These are phyloP conservation scores for Phrynocephalus guinanensis DNA, from an alignment of 2,797 vertebrate genomes.

Conservation along the genomic window DNA sequence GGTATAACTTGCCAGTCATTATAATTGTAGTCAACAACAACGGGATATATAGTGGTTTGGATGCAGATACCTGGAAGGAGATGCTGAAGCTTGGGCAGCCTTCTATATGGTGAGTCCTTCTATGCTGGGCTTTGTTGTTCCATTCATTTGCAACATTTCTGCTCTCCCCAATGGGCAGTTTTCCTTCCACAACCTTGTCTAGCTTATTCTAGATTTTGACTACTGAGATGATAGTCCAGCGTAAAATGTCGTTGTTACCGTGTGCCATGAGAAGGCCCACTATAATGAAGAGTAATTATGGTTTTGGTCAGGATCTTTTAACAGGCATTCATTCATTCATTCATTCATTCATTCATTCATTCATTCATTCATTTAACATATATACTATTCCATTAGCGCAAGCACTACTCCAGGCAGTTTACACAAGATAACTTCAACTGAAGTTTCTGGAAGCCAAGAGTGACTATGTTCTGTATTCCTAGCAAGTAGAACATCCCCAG, in stretches of 20 bases:
- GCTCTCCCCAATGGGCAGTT: neutral
- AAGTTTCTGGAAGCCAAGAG: too few relatives aligned
- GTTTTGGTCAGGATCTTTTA: neutral
- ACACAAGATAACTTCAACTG: too few relatives aligned
- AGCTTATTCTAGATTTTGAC: neutral
- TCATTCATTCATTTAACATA: too few relatives aligned
- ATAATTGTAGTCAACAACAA: constrained; percentile 97
- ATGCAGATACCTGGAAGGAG: constrained; percentile 86
- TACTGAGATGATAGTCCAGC: neutral
- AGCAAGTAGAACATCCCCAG: neutral
- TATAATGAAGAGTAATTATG: neutral
- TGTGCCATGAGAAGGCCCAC: too few relatives aligned
- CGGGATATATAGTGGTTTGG: constrained; percentile 94
- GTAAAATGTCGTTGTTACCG: too few relatives aligned
- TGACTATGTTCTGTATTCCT: neutral
- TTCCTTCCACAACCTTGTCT: neutral
- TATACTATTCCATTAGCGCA: too few relatives aligned
- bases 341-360: too few relatives aligned
- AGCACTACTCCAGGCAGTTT: too few relatives aligned
- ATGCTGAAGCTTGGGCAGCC: constrained; percentile 86
- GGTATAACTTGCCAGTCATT: constrained; percentile 91
- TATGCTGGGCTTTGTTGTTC: neutral
- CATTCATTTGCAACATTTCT: neutral
- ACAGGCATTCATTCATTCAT: too few relatives aligned
- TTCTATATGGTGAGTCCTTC: constrained; percentile 81